Percentiles rank a stretch among this genome's conserved stretches.
Evolutionary conservation across 2,113 vertebrate species (phyloP).

Genomic region (Eudyptes chrysolophus): DNA sequence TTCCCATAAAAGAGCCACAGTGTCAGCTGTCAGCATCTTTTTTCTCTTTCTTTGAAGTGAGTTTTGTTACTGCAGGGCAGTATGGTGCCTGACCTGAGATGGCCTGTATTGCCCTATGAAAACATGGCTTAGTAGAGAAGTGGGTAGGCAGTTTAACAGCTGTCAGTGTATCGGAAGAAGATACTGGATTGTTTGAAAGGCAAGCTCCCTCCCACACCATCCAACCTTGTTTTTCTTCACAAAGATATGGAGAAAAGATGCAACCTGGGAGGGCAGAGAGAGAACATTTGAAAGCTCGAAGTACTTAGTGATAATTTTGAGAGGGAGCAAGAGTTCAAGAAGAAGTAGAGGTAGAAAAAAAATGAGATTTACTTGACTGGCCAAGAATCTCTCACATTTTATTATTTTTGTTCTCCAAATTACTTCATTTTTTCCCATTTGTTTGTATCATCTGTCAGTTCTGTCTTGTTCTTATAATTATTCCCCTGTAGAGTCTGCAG

Average conservation of each 20-base stretch:
- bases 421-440: background rate
- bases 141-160: background rate
- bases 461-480: background rate
- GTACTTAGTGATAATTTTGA: background rate
- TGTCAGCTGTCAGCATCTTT: background rate
- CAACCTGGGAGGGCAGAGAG: background rate
- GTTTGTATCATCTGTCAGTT: background rate
- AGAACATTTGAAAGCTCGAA: background rate
- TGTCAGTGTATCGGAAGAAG: background rate
- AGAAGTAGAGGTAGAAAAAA: background rate
- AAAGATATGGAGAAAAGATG: conserved; percentile 19
- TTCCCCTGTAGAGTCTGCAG: background rate
- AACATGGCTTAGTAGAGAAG: background rate
- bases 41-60: conserved; percentile 5
- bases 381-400: background rate
- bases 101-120: background rate
- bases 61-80: conserved; percentile 13
- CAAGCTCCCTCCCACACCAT: background rate
- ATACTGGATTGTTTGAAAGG: background rate
- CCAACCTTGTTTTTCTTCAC: conserved; percentile 11
- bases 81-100: conserved; percentile 36
- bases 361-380: background rate
- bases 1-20: background rate
- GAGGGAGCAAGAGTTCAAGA: background rate
- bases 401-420: background rate